These are phyloP conservation scores for Sarotherodon lohbergeri DNA, from an alignment of 2,113 vertebrate species.

Conservation along the genomic window DNA sequence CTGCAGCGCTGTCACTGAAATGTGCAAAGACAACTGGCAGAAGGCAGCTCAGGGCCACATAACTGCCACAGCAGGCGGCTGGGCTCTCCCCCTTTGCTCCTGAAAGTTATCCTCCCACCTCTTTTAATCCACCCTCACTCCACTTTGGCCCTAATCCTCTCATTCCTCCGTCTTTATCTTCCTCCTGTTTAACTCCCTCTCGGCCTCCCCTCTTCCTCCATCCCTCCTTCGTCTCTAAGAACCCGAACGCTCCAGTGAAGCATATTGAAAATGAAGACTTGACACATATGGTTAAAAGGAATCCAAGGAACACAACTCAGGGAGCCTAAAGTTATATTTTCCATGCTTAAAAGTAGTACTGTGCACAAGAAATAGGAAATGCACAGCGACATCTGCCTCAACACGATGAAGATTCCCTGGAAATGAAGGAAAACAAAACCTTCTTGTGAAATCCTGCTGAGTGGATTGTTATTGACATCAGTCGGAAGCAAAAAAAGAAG, in stretches of 20 bases:
- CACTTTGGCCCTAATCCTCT: slow-evolving; percentile 22
- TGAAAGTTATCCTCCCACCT: slow-evolving; percentile 54
- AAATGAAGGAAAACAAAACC: slow-evolving; percentile 31
- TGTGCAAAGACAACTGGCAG: slow-evolving; percentile 35
- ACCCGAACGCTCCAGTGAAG: not conserved
- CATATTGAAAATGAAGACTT: not conserved
- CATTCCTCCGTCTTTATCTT: slow-evolving; percentile 12
- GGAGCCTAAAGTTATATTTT: not conserved
- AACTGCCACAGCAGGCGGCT: slow-evolving; percentile 44
- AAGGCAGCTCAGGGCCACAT: slow-evolving; percentile 28
- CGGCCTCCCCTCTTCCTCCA: not conserved
- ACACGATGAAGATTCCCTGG: slow-evolving; percentile 9
- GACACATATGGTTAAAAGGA: slow-evolving; percentile 61
- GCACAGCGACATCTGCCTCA: not conserved
- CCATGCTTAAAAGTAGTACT: not conserved
- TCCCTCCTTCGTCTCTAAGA: not conserved
- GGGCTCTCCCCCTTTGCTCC: slow-evolving; percentile 17
- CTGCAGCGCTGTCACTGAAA: not conserved
- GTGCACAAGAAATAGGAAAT: not conserved
- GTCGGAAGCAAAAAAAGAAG: slow-evolving; percentile 12
- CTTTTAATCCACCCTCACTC: slow-evolving; percentile 8
- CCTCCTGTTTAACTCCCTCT: not conserved
- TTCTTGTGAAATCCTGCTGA: slow-evolving; percentile 16
- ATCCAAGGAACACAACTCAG: slow-evolving; percentile 28
- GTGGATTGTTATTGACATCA: slow-evolving; percentile 34